These are phyloP conservation scores for Oncorhynchus masou DNA, from an alignment of 2,113 vertebrate genomes.

Conservation along the genomic window DNA sequence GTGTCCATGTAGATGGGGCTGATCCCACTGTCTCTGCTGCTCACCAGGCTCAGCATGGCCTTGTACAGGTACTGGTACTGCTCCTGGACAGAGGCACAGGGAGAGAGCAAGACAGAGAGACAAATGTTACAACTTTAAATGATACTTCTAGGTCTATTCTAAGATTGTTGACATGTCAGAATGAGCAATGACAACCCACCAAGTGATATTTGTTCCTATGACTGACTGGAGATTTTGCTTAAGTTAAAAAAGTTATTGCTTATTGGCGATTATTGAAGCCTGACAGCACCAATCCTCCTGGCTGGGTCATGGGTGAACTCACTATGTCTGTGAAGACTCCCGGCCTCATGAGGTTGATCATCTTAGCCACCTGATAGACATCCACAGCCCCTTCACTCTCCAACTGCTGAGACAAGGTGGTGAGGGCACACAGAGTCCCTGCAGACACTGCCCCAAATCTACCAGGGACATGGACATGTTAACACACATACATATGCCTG, in stretches of 20 bases:
- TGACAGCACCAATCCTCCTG: neutral
- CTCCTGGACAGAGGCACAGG: conserved; percentile 73
- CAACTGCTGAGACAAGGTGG: conserved; percentile 93
- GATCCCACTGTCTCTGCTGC: conserved; percentile 87
- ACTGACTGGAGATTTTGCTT: too few relatives aligned
- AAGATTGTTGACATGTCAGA: conserved; percentile 9
- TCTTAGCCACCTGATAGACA: conserved; percentile 99
- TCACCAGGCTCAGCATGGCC: conserved; percentile 96
- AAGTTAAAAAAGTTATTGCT: neutral
- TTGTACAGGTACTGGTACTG: conserved; percentile 99
- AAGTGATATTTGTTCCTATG: neutral
- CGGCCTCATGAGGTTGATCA: conserved; percentile 99
- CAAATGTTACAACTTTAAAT: neutral
- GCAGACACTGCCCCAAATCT: conserved; percentile 96
- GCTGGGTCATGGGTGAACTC: conserved; percentile 60
- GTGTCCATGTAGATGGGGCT: conserved; percentile 86
- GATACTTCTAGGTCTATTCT: conserved; percentile 11
- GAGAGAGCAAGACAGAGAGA: neutral
- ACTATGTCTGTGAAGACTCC: conserved; percentile 99
- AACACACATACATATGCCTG: neutral
- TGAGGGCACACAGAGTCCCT: conserved; percentile 92
- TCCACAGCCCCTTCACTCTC: conserved; percentile 95
- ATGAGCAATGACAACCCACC: neutral
- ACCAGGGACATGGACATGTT: conserved; percentile 14
- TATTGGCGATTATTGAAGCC: neutral